phyloP scores from a whole-genome alignment of 2,888 invertebrate species.

The Tholera decimalis region DNA sequence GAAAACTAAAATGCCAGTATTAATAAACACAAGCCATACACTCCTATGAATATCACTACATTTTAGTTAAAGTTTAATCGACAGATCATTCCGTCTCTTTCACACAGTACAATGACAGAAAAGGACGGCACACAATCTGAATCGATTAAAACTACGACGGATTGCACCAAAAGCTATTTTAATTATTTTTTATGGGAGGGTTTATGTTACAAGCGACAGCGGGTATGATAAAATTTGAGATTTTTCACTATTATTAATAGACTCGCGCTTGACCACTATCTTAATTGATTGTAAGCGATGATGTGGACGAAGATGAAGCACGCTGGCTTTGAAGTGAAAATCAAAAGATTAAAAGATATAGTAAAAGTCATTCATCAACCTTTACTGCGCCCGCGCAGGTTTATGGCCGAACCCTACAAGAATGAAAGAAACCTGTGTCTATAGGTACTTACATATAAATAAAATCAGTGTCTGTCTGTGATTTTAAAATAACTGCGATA shows the following conservation, averaged over 20 bases:
- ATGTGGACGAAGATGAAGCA: neutral
- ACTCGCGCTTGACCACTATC: neutral
- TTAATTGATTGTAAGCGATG: neutral
- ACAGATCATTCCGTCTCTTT: slow-evolving; percentile 58
- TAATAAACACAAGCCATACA: slow-evolving; percentile 51
- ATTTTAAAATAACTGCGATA: too few species aligned
- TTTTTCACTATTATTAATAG: neutral
- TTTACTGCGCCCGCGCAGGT: too few species aligned
- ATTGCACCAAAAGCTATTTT: slow-evolving; percentile 36
- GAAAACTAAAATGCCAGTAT: slow-evolving; percentile 54
- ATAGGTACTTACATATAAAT: too few species aligned
- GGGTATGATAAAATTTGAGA: neutral
- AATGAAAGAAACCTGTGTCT: too few species aligned
- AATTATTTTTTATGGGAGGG: slow-evolving; percentile 4
- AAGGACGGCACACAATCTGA: slow-evolving; percentile 54
- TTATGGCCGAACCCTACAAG: too few species aligned
- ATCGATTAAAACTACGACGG: slow-evolving; percentile 49
- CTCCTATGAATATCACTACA: slow-evolving; percentile 29
- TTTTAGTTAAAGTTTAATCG: slow-evolving; percentile 35
- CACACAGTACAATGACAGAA: slow-evolving; percentile 23
- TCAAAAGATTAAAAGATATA: neutral
- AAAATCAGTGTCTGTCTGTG: too few species aligned
- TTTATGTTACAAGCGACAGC: slow-evolving; percentile 30
- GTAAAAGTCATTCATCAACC: neutral
- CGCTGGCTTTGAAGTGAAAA: neutral